Conservation (phyloP, 1,140 invertebrate genomes). For the Cepaea nemoralis region DNA sequence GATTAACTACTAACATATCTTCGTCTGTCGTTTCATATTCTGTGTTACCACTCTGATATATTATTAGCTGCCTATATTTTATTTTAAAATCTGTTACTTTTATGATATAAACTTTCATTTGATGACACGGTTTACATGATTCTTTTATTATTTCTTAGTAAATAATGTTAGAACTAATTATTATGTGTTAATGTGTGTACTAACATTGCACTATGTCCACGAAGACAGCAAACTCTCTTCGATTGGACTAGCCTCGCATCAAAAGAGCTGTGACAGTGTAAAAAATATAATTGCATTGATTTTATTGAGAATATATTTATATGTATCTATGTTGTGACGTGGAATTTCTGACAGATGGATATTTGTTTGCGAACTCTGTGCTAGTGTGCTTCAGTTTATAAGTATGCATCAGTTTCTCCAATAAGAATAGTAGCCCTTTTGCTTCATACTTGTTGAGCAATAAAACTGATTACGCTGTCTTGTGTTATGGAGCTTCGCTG, state of each 20-base stretch:
- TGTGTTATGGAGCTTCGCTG: too few species aligned
- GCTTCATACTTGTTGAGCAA: not conserved
- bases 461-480: constrained; percentile 1
- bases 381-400: not conserved
- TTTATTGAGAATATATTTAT: not conserved
- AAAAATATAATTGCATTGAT: not conserved
- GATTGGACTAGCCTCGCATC: not conserved
- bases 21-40: too few species aligned
- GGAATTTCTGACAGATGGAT: not conserved
- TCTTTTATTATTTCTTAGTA: too few species aligned
- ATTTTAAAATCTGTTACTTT: too few species aligned
- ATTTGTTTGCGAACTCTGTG: not conserved
- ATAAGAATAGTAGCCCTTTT: not conserved
- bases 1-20: too few species aligned
- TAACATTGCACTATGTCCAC: not conserved
- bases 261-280: constrained; percentile 5
- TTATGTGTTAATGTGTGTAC: not conserved
- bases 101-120: too few species aligned
- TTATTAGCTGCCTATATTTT: too few species aligned
- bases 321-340: not conserved
- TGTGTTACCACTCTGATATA: too few species aligned
- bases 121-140: too few species aligned
- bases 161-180: not conserved
- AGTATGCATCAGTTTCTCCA: not conserved
- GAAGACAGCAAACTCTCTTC: not conserved